Evolutionary conservation across 2,888 invertebrate genomes (phyloP), one percentile per base, ranked within the genome.

Genomic region (Tipula unca): DNA sequence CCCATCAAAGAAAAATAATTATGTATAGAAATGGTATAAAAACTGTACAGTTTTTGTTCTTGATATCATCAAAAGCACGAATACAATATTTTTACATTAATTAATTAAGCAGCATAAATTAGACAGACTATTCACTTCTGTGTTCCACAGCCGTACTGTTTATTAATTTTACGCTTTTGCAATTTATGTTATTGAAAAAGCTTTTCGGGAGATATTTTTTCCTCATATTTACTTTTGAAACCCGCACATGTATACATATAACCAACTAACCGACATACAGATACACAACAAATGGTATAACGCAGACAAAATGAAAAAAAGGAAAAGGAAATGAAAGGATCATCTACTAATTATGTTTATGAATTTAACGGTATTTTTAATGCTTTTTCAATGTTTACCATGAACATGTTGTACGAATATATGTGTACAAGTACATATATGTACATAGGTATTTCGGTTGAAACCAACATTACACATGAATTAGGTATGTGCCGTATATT

Each of bases 61-160:
- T 69, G 69, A 69, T 69, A 69, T 69, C 69, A 69, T 69, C 69
- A 69, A 69, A 69, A 69, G 69, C 69, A 69, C 69, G 69, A 69
- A 20, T 69, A 20, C 69, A 69, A 69, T 69, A 69, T 69, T 25
- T 69, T 69, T 25, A 69, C 69, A 69, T 69, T 69, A 69, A 69
- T 69, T 69, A 69, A 69, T 69, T 69, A 69, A 69, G 25, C 69
- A 10, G 25, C 25, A 69, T 69, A 69, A 69, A 69, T 69, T 25
- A 69, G 25, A 69, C 25, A 25, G 8, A 25, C 17, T 48, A 17
- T 48, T 48, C 69, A 69, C 69, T 69, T 69, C 69, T 20, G 69
- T n/a, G 17, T 17, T 48, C 20, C 48, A 48, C 17, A n/a, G n/a
- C n/a, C n/a, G n/a, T n/a, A 17, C 17, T 17, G 48, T 69, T 69